phyloP scores from a whole-genome alignment of 2,888 invertebrate genomes.

The Phragmatobia fuliginosa region DNA sequence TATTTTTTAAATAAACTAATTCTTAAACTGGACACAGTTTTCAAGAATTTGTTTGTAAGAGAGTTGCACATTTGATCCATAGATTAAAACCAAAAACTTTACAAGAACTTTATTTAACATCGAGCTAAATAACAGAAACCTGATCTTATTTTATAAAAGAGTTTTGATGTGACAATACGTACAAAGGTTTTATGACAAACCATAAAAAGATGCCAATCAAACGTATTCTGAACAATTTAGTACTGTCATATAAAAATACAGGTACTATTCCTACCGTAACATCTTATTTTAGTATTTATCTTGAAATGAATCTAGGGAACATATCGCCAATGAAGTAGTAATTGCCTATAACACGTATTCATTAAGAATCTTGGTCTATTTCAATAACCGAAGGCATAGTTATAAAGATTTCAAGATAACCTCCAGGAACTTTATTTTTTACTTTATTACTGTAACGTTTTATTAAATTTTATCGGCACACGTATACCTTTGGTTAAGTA shows the following conservation, averaged over 20 bases:
- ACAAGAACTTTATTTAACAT: neutral
- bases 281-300: slow-evolving; percentile 48
- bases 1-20: no score
- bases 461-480: slow-evolving; percentile 14
- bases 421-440: slow-evolving; percentile 22
- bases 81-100: neutral
- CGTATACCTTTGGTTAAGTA: neutral
- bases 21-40: no score
- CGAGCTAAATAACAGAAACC: slow-evolving; percentile 20
- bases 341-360: slow-evolving; percentile 34
- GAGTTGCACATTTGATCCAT: no score
- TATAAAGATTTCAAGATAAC: slow-evolving; percentile 41
- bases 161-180: slow-evolving; percentile 29
- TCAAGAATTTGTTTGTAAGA: no score
- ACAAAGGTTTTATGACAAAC: slow-evolving; percentile 24
- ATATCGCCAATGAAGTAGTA: slow-evolving; percentile 44
- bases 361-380: slow-evolving; percentile 42
- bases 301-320: slow-evolving; percentile 34
- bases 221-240: slow-evolving; percentile 29
- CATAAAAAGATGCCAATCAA: slow-evolving; percentile 35
- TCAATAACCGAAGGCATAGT: slow-evolving; percentile 31
- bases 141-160: slow-evolving; percentile 18
- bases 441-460: neutral
- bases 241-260: slow-evolving; percentile 40
- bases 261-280: slow-evolving; percentile 30